A percentile compares a stretch with the other conserved stretches of the same genome.
phyloP scores from a whole-genome alignment of 2,113 vertebrate species.

The Halcyon malimbica region DNA sequence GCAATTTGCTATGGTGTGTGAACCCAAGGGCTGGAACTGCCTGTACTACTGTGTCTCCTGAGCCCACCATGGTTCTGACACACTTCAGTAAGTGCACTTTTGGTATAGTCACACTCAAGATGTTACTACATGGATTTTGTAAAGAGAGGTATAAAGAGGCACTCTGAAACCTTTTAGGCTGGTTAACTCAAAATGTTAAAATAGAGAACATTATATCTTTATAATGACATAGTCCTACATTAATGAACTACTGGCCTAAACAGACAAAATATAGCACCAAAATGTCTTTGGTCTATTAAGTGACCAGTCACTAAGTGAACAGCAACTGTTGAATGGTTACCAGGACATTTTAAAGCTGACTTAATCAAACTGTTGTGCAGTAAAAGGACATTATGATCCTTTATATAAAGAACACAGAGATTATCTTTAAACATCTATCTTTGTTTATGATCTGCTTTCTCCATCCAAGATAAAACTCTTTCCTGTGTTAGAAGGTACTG shows the following conservation, averaged over 20 bases:
- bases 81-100: not conserved
- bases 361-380: not conserved
- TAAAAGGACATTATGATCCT: not conserved
- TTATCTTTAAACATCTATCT: not conserved
- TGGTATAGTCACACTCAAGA: not conserved
- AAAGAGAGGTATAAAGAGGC: not conserved
- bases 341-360: not conserved
- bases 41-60: too few species aligned
- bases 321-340: not conserved
- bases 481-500: not conserved
- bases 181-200: not conserved
- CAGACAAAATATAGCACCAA: constrained; percentile 46
- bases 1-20: not conserved
- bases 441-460: not conserved
- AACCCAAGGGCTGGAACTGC: not conserved
- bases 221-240: not conserved
- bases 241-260: not conserved
- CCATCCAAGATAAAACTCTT: not conserved
- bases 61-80: not conserved
- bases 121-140: not conserved
- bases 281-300: not conserved
- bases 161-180: not conserved
- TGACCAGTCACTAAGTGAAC: not conserved
- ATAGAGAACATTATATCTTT: not conserved
- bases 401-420: not conserved